A percentile compares a stretch with the other conserved stretches of the same genome.
Conservation (phyloP, 1,140 invertebrate species). For the Dendroctonus valens region DNA sequence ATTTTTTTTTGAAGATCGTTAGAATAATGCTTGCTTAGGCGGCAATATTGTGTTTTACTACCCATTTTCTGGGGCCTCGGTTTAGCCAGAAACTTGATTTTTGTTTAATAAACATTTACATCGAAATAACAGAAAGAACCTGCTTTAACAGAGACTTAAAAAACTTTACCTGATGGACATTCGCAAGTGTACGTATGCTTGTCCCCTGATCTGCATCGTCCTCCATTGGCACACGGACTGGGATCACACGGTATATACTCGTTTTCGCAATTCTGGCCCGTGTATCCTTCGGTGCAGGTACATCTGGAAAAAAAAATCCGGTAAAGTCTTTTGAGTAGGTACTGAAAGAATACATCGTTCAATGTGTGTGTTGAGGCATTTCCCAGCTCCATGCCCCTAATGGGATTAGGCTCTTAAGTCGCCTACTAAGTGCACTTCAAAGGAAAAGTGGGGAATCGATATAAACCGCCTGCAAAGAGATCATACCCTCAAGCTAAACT, state of each 20-base stretch:
- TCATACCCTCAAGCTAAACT: slow-evolving; percentile 8
- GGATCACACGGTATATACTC: slow-evolving; percentile 89
- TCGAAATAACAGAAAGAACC: too few relatives aligned
- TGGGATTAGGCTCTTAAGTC: background rate
- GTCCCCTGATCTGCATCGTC: slow-evolving; percentile 72
- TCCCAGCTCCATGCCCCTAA: too few relatives aligned
- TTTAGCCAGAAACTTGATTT: too few relatives aligned
- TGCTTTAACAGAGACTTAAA: too few relatives aligned
- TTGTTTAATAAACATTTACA: too few relatives aligned
- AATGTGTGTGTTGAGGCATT: too few relatives aligned
- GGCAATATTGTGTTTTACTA: too few relatives aligned
- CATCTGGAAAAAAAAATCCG: slow-evolving; percentile 64
- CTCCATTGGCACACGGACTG: slow-evolving; percentile 86
- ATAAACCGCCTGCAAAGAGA: background rate
- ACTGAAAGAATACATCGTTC: too few relatives aligned
- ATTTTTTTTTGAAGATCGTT: too few relatives aligned
- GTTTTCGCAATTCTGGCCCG: slow-evolving; percentile 85
- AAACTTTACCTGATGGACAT: slow-evolving; percentile 86
- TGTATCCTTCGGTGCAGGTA: slow-evolving; percentile 83
- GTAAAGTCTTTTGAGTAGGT: too few relatives aligned
- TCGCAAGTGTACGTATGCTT: slow-evolving; percentile 79
- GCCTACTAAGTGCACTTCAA: background rate
- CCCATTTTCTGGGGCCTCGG: too few relatives aligned
- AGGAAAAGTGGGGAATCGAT: background rate
- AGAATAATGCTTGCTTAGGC: too few relatives aligned